Evolutionary conservation across 2,797 vertebrate genomes (phyloP).

Genomic region (Gymnodraco acuticeps): DNA sequence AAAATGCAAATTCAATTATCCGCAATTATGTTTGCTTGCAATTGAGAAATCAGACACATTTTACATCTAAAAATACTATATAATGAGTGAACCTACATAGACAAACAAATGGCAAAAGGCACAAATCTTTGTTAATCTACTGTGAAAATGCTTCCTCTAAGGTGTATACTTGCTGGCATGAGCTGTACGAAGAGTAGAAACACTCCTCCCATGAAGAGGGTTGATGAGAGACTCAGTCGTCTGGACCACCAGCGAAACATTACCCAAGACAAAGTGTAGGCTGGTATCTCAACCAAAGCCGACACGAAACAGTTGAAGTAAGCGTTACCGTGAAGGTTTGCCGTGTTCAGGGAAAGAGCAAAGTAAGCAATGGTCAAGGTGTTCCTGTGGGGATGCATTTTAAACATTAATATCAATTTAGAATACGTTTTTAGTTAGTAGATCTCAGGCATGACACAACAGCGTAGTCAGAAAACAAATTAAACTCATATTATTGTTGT

Average conservation of each 20-base stretch:
- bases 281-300: constrained; percentile 89
- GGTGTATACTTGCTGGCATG: constrained; percentile 88
- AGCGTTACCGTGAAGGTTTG: constrained; percentile 88
- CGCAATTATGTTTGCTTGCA: too few relatives aligned
- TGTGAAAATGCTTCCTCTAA: background rate
- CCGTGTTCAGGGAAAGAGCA: constrained; percentile 92
- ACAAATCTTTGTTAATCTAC: background rate
- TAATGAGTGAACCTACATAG: background rate
- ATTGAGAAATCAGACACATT: too few relatives aligned
- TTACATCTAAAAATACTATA: background rate
- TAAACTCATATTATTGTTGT: background rate
- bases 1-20: background rate
- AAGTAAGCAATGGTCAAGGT: constrained; percentile 89
- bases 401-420: background rate
- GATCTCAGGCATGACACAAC: background rate
- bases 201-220: constrained; percentile 86
- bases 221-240: constrained; percentile 84
- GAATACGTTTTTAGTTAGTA: background rate
- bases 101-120: background rate
- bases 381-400: constrained; percentile 81
- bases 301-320: constrained; percentile 93
- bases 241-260: constrained; percentile 86
- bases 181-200: constrained; percentile 89
- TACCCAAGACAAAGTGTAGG: constrained; percentile 88
- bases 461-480: background rate